phyloP scores from a whole-genome alignment of 1,140 invertebrate species.

The Scaptomyza hsui region DNA sequence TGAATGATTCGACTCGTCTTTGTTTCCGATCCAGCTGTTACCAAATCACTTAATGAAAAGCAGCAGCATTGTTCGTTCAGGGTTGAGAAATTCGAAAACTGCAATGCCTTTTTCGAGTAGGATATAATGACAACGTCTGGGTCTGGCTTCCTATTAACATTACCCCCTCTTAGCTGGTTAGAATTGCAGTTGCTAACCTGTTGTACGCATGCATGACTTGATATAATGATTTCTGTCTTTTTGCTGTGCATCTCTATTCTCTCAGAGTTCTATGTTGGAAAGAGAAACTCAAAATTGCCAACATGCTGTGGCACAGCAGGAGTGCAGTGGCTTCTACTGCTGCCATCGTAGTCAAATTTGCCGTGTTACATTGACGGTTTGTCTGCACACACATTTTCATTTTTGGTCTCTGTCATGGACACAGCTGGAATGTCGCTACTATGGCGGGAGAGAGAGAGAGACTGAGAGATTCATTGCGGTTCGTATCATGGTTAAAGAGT shows the following conservation, averaged over 20 bases:
- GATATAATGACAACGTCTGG: no score
- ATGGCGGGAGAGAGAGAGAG: background rate
- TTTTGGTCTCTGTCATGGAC: constrained; percentile 33
- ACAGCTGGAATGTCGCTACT: background rate
- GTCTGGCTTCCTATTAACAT: no score
- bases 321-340: no score
- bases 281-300: background rate
- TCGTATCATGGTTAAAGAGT: constrained; percentile 48
- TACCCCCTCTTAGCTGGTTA: no score
- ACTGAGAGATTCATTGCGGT: constrained; percentile 11
- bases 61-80: no score
- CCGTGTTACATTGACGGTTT: constrained; percentile 59
- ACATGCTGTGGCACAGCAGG: constrained; percentile 28
- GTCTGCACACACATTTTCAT: constrained; percentile 64
- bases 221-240: background rate
- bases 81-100: no score
- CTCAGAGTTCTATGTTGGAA: background rate
- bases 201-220: background rate
- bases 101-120: no score
- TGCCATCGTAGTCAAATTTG: constrained; percentile 70
- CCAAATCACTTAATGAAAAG: no score
- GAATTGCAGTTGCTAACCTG: no score
- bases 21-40: no score
- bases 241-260: background rate
- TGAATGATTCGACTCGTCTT: no score